Percentiles rank a stretch among this genome's conserved stretches.
Conservation (phyloP, 2,888 invertebrate genomes). For the Chironomus riparius region DNA sequence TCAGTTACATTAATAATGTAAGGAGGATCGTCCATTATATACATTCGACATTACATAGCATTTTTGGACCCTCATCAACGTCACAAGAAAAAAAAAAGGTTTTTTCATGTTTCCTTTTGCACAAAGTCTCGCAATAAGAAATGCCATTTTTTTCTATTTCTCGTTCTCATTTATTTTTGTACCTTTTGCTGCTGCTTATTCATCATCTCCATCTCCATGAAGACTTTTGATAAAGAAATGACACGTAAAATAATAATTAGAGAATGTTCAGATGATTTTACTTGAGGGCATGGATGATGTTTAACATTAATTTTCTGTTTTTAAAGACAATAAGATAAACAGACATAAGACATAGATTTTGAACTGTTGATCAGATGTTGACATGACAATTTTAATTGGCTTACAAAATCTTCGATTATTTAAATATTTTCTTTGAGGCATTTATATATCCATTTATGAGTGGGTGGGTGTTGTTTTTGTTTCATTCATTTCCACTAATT, state of each 20-base stretch:
- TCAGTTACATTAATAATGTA: constrained; percentile 15
- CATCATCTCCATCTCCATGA: background rate
- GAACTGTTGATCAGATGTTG: background rate
- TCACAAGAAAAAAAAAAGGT: background rate
- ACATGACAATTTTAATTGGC: background rate
- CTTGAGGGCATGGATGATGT: background rate
- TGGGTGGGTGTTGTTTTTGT: background rate
- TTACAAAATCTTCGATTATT: background rate
- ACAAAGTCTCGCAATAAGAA: too few species aligned
- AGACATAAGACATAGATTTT: too few species aligned
- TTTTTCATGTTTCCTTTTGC: background rate
- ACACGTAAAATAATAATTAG: background rate
- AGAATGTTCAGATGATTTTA: background rate
- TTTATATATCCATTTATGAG: background rate
- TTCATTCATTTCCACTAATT: background rate
- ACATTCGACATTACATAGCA: background rate
- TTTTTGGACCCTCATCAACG: background rate
- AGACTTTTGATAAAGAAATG: background rate
- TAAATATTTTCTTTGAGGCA: background rate
- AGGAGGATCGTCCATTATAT: background rate
- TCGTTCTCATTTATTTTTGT: too few species aligned
- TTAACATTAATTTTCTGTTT: too few species aligned
- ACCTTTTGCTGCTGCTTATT: too few species aligned
- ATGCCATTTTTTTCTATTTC: too few species aligned
- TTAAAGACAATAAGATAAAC: too few species aligned